Evolutionary conservation across 2,113 vertebrate genomes (phyloP).

Genomic region (Odobenus rosmarus): DNA sequence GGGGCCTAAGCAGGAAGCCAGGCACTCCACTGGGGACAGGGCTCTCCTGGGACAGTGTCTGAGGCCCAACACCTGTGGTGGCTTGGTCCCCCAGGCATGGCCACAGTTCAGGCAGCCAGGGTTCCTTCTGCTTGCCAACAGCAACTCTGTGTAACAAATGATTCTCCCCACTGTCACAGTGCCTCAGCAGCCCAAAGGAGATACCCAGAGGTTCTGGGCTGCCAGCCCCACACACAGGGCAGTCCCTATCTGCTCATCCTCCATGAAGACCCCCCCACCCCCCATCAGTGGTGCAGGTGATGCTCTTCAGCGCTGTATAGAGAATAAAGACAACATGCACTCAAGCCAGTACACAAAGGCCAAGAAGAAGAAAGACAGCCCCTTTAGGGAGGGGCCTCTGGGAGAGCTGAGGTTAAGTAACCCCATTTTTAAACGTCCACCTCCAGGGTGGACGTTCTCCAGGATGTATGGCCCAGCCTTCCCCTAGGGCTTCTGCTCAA

Average conservation of each 20-base stretch:
- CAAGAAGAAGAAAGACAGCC: constrained; percentile 74
- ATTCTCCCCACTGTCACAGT: neutral
- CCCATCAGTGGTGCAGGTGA: constrained; percentile 68
- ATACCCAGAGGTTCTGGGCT: neutral
- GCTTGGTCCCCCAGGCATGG: neutral
- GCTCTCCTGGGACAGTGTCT: neutral
- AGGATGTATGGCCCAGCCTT: neutral
- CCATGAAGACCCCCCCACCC: neutral
- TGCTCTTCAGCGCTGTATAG: constrained; percentile 70
- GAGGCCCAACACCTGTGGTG: neutral
- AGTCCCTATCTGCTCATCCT: neutral
- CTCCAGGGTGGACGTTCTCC: neutral
- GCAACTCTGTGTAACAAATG: neutral
- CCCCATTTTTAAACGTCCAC: neutral
- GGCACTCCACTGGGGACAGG: neutral
- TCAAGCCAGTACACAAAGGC: constrained; percentile 77
- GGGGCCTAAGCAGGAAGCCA: neutral
- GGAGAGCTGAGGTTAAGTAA: neutral
- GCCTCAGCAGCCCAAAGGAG: neutral
- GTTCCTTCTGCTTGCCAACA: neutral
- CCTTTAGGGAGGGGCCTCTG: constrained; percentile 65
- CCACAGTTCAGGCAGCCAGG: neutral
- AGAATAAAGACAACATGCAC: constrained; percentile 84
- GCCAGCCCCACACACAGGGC: neutral
- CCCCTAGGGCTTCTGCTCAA: constrained; percentile 88